Evolutionary conservation across 2,797 vertebrate species (phyloP), one percentile per base, ranked within the genome.

Genomic region (Cryptoprocta ferox): DNA sequence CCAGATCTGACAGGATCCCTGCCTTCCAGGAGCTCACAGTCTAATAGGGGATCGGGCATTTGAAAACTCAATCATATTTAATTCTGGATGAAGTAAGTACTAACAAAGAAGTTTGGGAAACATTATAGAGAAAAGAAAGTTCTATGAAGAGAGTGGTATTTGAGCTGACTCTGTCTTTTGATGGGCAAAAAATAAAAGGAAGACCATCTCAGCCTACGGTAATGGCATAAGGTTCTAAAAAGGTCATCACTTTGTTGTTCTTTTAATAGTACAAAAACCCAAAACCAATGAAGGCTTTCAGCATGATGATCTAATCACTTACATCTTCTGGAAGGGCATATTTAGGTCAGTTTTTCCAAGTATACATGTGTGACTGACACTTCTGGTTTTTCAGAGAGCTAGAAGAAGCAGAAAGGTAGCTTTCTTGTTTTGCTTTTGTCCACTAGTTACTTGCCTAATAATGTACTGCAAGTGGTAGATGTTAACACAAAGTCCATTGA

Each of bases 211-310:
- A 76, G 26, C 26, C 68, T 78, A 59, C 3, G 0, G 71, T 82
- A 76, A 93, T 48, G 65, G 32, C 50, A 96, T 42, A 63, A 78
- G 35, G 32, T 68, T 78, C 28, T 81, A 37, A 89, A 87, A 91
- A 76, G 39, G 18, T 70, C 39, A 89, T 53, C 59, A 53, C 30
- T 91, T 75, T n/a, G 21, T 37, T 94, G 37, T 89, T 97, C 56
- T 97, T 86, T 93, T 76, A 84, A 56, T 75, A 65, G 83, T 63
- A 80, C 32, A 80, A 90, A 83, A 96, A 26, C 24, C 9, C 14
- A 6, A 78, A 95, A 94, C 26, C 50, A 73, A 42, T 48, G 61
- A 95, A 68, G 28, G 16, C 45, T 96, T 71, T 26, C 63, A 59
- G 73, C 39, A 79, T 0, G 3, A 73, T 71, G 28, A 78, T 78